These are phyloP conservation scores for Suillia variegata DNA, from an alignment of 2,888 invertebrate species.

Conservation along the genomic window DNA sequence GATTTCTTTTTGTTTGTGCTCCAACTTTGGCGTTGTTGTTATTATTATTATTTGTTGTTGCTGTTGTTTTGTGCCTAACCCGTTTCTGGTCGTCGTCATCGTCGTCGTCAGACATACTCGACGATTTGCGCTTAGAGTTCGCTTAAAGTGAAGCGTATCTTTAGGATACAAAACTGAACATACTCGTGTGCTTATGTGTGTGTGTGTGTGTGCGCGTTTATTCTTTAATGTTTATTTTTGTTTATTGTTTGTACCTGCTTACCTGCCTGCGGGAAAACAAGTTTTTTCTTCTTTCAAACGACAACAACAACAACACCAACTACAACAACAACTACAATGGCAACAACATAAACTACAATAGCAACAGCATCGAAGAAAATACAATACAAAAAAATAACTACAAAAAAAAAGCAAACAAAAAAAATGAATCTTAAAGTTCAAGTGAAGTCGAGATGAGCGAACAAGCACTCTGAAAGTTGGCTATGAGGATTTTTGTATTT, in stretches of 20 bases:
- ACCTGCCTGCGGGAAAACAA: conserved; percentile 48
- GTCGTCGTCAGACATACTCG: neutral
- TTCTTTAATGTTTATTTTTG: conserved; percentile 40
- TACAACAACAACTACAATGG: conserved; percentile 29
- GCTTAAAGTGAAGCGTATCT: neutral
- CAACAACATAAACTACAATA: conserved; percentile 25
- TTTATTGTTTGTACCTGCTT: conserved; percentile 35
- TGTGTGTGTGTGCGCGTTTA: conserved; percentile 10
- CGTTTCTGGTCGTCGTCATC: neutral
- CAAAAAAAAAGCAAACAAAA: neutral
- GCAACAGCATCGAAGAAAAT: neutral
- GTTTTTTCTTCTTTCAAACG: conserved; percentile 43
- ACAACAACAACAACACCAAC: conserved; percentile 28
- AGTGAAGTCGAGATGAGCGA: conserved; percentile 13
- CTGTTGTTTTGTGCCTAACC: conserved; percentile 24
- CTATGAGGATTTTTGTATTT: neutral
- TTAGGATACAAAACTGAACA: neutral
- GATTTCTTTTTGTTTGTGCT: conserved; percentile 3
- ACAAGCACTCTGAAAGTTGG: conserved; percentile 8
- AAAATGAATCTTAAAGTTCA: conserved; percentile 15
- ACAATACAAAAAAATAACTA: neutral
- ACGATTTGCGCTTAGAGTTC: no score
- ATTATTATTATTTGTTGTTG: conserved; percentile 8
- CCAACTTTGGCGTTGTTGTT: conserved; percentile 6
- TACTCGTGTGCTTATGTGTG: neutral